A percentile compares a stretch with the other conserved stretches of the same genome.
phyloP scores from a whole-genome alignment of 2,113 vertebrate species.

The Aix galericulata region DNA sequence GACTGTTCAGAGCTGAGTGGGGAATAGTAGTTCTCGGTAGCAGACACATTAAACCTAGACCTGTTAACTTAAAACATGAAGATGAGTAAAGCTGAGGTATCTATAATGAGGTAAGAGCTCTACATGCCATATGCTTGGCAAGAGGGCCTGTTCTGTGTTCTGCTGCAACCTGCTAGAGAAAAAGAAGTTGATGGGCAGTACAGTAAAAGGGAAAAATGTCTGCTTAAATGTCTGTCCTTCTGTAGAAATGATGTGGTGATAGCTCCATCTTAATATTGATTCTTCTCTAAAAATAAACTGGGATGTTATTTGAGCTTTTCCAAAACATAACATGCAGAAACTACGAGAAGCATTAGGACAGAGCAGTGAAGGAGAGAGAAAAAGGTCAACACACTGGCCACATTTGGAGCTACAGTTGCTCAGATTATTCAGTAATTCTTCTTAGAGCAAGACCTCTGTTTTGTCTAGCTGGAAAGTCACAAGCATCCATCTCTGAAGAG shows the following conservation, averaged over 20 bases:
- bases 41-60: neutral
- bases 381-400: neutral
- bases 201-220: neutral
- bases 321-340: slow-evolving; percentile 40
- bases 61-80: neutral
- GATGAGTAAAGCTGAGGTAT: neutral
- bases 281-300: slow-evolving; percentile 57
- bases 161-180: neutral
- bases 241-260: slow-evolving; percentile 18
- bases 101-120: neutral
- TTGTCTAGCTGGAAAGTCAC: neutral
- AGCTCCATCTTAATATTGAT: slow-evolving; percentile 3
- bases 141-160: neutral
- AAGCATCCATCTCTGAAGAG: neutral
- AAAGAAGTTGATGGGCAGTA: neutral
- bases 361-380: neutral
- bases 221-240: slow-evolving; percentile 21
- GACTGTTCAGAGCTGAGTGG: neutral
- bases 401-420: neutral
- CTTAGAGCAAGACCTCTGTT: neutral
- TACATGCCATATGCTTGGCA: neutral
- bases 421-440: neutral
- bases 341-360: slow-evolving; percentile 17
- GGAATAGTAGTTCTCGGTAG: neutral
- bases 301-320: slow-evolving; percentile 31